Conservation (phyloP, 2,888 invertebrate species). For the Melieria picta region DNA sequence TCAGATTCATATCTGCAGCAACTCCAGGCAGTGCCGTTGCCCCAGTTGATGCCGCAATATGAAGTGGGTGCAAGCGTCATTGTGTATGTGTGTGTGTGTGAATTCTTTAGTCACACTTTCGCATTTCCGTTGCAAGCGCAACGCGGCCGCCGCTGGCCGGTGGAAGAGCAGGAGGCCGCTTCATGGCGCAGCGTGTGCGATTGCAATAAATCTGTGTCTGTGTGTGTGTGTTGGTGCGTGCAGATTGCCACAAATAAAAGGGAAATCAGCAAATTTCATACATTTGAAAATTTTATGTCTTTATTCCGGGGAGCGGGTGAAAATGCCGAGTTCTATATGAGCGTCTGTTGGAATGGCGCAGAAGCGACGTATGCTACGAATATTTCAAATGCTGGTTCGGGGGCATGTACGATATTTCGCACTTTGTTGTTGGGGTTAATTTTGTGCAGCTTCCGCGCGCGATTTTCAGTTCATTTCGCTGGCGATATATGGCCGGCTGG, state of each 20-base stretch:
- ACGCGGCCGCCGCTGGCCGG: background rate
- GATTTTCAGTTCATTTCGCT: constrained; percentile 14
- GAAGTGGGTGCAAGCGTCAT: background rate
- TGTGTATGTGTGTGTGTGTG: constrained; percentile 11
- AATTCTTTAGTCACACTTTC: constrained; percentile 47
- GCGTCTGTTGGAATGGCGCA: background rate
- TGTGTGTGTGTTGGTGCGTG: constrained; percentile 21
- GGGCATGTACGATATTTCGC: background rate
- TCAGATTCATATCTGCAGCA: constrained; percentile 38
- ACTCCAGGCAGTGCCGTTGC: background rate
- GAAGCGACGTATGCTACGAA: constrained; percentile 7
- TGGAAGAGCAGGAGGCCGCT: background rate
- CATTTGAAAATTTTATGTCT: constrained; percentile 47
- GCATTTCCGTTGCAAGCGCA: constrained; percentile 35
- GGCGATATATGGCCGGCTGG: background rate
- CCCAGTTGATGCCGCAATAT: background rate
- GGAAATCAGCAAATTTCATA: constrained; percentile 45
- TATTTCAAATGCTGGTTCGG: constrained; percentile 10
- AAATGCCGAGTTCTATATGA: constrained; percentile 47
- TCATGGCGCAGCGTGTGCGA: background rate
- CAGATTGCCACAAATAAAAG: constrained; percentile 47
- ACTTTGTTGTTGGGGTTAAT: constrained; percentile 35
- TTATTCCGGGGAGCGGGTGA: constrained; percentile 44
- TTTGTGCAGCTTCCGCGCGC: constrained; percentile 33
- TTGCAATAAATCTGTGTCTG: constrained; percentile 21